Evolutionary conservation across 2,797 vertebrate species (phyloP).

Genomic region (Diplodus sargus): DNA sequence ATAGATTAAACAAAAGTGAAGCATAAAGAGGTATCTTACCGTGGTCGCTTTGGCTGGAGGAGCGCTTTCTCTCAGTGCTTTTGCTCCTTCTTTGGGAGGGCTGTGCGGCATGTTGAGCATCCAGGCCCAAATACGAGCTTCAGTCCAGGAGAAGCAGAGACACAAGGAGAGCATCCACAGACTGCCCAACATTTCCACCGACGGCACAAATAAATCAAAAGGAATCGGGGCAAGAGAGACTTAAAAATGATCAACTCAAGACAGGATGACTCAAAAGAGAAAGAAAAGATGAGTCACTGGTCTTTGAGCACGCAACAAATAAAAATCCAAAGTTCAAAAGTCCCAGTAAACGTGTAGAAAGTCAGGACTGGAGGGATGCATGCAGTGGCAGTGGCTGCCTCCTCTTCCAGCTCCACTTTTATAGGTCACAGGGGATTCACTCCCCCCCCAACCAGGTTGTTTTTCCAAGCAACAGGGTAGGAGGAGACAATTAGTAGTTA

Average conservation of each 20-base stretch:
- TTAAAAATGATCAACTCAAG: background rate
- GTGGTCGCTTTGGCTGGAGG: slow-evolving; percentile 54
- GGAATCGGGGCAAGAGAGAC: background rate
- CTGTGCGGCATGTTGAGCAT: slow-evolving; percentile 88
- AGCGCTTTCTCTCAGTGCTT: slow-evolving; percentile 53
- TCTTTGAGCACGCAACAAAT: background rate
- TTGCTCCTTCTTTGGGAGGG: slow-evolving; percentile 77
- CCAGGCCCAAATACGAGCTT: slow-evolving; percentile 87
- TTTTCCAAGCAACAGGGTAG: slow-evolving; percentile 81
- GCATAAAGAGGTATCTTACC: slow-evolving; percentile 65
- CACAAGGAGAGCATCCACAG: slow-evolving; percentile 71
- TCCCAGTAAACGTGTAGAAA: slow-evolving; percentile 20
- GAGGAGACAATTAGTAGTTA: slow-evolving; percentile 89
- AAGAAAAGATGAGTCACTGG: slow-evolving; percentile 4
- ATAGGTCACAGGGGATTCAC: slow-evolving; percentile 66
- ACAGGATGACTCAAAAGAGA: background rate
- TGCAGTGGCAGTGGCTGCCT: slow-evolving; percentile 45
- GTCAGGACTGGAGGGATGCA: slow-evolving; percentile 24
- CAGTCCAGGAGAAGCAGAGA: slow-evolving; percentile 65
- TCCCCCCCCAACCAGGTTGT: slow-evolving; percentile 67
- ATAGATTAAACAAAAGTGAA: background rate
- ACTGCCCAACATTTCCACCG: slow-evolving; percentile 67
- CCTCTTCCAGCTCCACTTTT: slow-evolving; percentile 69
- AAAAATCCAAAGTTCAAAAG: slow-evolving; percentile 11
- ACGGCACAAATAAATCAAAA: background rate